Percentiles rank a stretch among this genome's conserved stretches.
Evolutionary conservation across 2,113 vertebrate species (phyloP).

Genomic region (Cyanoramphus novaezelandiae): DNA sequence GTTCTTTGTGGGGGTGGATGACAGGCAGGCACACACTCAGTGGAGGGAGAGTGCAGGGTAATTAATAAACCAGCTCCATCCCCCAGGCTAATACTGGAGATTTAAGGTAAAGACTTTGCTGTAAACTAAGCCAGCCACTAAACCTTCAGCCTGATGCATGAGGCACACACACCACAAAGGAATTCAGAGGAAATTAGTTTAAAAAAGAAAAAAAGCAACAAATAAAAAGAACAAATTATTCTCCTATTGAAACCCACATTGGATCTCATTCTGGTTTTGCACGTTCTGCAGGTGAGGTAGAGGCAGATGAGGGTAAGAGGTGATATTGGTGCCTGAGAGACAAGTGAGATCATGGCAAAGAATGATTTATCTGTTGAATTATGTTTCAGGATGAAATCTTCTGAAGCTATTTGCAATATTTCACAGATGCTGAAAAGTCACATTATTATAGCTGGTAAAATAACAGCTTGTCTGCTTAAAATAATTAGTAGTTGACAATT

Average conservation of each 20-base stretch:
- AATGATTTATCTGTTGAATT: background rate
- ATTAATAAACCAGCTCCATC: background rate
- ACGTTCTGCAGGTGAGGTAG: background rate
- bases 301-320: background rate
- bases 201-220: background rate
- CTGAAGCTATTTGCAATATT: constrained; percentile 32
- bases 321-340: background rate
- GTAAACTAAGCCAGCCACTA: background rate
- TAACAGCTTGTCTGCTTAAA: constrained; percentile 62
- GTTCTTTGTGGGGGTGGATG: background rate
- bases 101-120: background rate
- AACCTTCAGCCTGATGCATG: background rate
- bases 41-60: background rate
- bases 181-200: background rate
- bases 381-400: background rate
- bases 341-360: background rate
- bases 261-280: background rate
- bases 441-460: constrained; percentile 47
- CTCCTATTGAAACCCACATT: background rate
- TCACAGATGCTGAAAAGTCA: constrained; percentile 10
- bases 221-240: background rate
- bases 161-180: background rate
- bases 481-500: constrained; percentile 70
- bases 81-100: background rate
- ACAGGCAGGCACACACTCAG: background rate